Percentiles rank a stretch among this genome's conserved stretches.
Evolutionary conservation across 2,797 vertebrate species (phyloP).

Genomic region (Miopithecus talapoin): DNA sequence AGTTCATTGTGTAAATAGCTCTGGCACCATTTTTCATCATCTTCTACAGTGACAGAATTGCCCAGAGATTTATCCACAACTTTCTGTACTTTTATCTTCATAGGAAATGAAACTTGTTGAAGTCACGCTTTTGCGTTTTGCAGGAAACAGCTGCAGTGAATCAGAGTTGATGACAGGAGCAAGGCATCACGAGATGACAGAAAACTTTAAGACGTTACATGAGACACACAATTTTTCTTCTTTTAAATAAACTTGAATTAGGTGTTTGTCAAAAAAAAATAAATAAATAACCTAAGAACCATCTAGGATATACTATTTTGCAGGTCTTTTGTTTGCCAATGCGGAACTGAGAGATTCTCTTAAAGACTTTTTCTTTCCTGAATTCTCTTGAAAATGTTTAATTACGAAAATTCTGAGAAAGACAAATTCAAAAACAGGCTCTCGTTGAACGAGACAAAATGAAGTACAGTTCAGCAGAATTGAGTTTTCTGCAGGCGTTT

Average conservation of each 20-base stretch:
- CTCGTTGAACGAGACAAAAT: neutral
- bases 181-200: neutral
- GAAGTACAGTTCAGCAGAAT: neutral
- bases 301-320: neutral
- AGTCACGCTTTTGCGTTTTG: slow-evolving; percentile 16
- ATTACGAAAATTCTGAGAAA: neutral
- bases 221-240: neutral
- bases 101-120: slow-evolving; percentile 69
- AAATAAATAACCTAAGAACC: neutral
- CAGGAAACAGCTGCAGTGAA: slow-evolving; percentile 72
- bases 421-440: neutral
- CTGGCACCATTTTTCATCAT: neutral
- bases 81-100: neutral
- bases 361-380: neutral
- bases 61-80: neutral
- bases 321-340: neutral
- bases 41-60: neutral
- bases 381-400: neutral
- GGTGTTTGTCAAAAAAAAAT: neutral
- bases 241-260: slow-evolving; percentile 9
- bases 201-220: slow-evolving; percentile 3
- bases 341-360: neutral
- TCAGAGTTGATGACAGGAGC: slow-evolving; percentile 35
- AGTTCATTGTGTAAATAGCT: neutral
- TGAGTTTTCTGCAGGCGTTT: neutral